Percentiles rank a stretch among this genome's conserved stretches.
phyloP scores from a whole-genome alignment of 30 jellyfish, hydroid and myxozoan species.

The Aurelia sp. region DNA sequence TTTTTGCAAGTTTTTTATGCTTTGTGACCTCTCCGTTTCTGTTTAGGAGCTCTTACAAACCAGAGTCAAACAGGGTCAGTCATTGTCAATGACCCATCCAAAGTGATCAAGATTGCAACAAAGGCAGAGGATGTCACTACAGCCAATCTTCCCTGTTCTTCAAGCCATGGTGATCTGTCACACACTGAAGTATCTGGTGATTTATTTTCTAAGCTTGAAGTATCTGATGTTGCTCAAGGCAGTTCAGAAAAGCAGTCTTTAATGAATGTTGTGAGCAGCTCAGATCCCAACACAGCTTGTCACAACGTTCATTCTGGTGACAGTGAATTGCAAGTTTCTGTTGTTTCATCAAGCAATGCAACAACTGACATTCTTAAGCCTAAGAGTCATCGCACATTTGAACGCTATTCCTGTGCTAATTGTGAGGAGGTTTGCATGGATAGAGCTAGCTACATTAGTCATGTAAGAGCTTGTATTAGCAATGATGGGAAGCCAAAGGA shows the following conservation, averaged over 20 bases:
- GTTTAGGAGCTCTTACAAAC: too few relatives aligned
- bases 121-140: slow-evolving; percentile 9
- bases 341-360: slow-evolving; percentile 35
- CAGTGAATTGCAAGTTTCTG: slow-evolving; percentile 27
- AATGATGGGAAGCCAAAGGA: background rate
- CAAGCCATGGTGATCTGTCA: background rate
- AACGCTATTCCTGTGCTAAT: background rate
- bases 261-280: too few relatives aligned
- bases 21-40: too few relatives aligned
- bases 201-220: too few relatives aligned
- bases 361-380: background rate
- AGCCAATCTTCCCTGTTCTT: slow-evolving; percentile 19
- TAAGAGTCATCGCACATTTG: background rate
- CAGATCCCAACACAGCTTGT: too few relatives aligned
- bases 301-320: too few relatives aligned
- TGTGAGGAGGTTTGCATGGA: background rate
- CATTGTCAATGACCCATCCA: too few relatives aligned
- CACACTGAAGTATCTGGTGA: background rate
- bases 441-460: background rate
- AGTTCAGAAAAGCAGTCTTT: too few relatives aligned
- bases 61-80: too few relatives aligned
- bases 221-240: too few relatives aligned
- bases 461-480: background rate
- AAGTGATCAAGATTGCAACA: slow-evolving; percentile 21
- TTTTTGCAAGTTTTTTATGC: too few relatives aligned